A percentile compares a stretch with the other conserved stretches of the same genome.
Evolutionary conservation across 1,140 invertebrate genomes (phyloP).

Genomic region (Sycophila sp.): DNA sequence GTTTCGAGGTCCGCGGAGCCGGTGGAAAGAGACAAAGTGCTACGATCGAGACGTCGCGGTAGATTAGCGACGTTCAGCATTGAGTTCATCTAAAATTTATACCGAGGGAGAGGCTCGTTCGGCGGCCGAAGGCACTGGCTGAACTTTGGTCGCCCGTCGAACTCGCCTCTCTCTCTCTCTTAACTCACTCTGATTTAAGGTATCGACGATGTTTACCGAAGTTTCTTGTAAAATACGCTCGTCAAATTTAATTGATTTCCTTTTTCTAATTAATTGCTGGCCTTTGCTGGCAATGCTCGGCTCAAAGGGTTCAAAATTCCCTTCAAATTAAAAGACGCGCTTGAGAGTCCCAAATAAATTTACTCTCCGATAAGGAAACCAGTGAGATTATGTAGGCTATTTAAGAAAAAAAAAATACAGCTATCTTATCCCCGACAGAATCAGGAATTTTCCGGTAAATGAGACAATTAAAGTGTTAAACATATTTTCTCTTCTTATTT

Average conservation of each 20-base stretch:
- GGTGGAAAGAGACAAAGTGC: not conserved
- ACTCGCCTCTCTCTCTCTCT: not conserved
- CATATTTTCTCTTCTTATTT: too few species aligned
- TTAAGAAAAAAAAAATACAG: too few species aligned
- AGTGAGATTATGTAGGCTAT: too few species aligned
- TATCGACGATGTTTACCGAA: conserved; percentile 1
- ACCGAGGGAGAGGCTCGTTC: conserved; percentile 11
- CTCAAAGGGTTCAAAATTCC: too few species aligned
- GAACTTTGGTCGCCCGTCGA: conserved; percentile 7
- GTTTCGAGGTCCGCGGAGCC: not conserved
- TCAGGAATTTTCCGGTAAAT: too few species aligned
- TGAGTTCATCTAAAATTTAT: conserved; percentile 32
- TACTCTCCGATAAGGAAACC: too few species aligned
- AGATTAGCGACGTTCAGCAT: conserved; percentile 28
- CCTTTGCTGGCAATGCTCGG: too few species aligned
- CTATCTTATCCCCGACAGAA: too few species aligned
- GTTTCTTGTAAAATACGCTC: conserved; percentile 12
- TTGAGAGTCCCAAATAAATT: too few species aligned
- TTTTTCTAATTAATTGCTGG: not conserved
- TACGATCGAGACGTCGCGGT: conserved; percentile 24
- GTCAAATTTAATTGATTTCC: conserved; percentile 4
- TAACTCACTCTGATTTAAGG: conserved; percentile 26
- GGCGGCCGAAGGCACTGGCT: not conserved
- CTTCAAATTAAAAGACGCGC: too few species aligned
- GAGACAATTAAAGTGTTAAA: too few species aligned